These are phyloP conservation scores for Bruchidius siliquastri DNA, from an alignment of 2,888 invertebrate species.

Conservation along the genomic window DNA sequence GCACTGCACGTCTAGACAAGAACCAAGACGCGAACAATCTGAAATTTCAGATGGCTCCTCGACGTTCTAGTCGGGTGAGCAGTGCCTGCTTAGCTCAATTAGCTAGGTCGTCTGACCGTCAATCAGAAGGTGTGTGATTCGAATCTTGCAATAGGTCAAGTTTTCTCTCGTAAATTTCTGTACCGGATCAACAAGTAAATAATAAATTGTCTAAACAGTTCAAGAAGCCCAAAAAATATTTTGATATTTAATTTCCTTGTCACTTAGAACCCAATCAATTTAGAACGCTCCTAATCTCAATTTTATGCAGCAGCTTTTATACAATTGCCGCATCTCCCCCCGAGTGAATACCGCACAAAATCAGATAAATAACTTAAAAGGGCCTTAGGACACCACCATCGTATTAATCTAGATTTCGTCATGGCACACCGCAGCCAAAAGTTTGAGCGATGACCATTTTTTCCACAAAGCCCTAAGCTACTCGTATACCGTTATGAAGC, in stretches of 20 bases:
- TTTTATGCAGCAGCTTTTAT: background rate
- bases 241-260: background rate
- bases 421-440: background rate
- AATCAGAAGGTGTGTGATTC: too few species aligned
- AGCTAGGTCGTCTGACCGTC: too few species aligned
- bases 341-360: background rate
- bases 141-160: too few species aligned
- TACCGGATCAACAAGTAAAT: too few species aligned
- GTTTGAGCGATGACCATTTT: background rate
- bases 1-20: too few species aligned
- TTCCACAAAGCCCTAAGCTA: background rate
- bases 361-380: background rate
- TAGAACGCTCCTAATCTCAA: background rate
- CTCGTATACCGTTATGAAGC: background rate
- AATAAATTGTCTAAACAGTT: too few species aligned
- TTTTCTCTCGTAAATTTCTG: too few species aligned
- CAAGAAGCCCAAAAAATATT: too few species aligned
- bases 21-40: too few species aligned
- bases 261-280: background rate
- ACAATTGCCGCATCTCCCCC: background rate
- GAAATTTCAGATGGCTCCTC: too few species aligned
- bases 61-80: too few species aligned
- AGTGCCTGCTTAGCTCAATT: too few species aligned
- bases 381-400: background rate
- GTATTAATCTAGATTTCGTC: background rate